Conservation (phyloP, 2,797 vertebrate species). For the Tokudaia tokunoshimensis region DNA sequence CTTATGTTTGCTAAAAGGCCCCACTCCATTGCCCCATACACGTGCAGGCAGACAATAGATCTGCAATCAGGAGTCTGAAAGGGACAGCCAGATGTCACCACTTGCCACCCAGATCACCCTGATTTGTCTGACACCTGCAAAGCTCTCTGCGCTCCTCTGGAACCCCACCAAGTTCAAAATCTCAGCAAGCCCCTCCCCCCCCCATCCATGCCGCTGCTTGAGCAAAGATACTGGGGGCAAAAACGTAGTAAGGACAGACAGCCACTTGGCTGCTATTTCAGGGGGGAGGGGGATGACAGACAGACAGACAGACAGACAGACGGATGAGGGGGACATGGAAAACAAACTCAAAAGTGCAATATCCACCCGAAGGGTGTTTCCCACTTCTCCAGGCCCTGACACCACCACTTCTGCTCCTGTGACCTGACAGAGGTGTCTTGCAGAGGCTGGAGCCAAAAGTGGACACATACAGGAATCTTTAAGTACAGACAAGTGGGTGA, state of each 20-base stretch:
- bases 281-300: no score
- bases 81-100: not conserved
- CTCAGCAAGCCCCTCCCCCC: no score
- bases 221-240: not conserved
- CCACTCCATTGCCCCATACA: not conserved
- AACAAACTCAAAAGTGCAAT: not conserved
- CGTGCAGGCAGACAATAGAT: slow-evolving; percentile 36
- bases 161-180: not conserved
- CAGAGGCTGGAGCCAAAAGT: not conserved
- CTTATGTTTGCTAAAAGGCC: not conserved
- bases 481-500: not conserved
- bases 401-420: not conserved
- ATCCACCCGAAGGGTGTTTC: not conserved
- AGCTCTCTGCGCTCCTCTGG: not conserved
- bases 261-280: no score
- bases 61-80: fast-evolving
- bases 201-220: not conserved
- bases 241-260: no score
- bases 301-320: no score
- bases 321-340: not conserved
- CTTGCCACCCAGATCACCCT: not conserved
- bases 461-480: not conserved
- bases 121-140: not conserved
- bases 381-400: not conserved
- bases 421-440: not conserved